Evolutionary conservation across 2,113 vertebrate genomes (phyloP), one percentile per base, ranked within the genome.

Genomic region (Thryonomys swinderianus): DNA sequence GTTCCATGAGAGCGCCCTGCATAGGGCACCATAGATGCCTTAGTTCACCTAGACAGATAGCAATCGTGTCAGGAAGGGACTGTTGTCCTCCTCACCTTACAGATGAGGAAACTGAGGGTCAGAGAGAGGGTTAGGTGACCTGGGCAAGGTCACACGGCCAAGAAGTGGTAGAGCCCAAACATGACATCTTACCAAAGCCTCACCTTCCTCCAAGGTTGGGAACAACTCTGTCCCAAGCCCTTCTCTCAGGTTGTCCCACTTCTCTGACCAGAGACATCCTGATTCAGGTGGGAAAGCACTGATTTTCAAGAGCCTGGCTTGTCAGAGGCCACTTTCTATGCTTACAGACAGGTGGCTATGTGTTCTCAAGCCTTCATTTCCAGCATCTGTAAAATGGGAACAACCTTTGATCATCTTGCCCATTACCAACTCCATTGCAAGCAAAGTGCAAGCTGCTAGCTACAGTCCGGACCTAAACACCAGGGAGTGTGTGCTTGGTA

Each of bases 61-160:
- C 55, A 40, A 0, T 73, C 30, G 57, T 57, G 0, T 27, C 23
- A 79, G 51, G 14, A 79, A 84, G 37, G 51, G 69, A 13, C 18
- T 37, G 5, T 51, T 64, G 23, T 30, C 32, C 34, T 25, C 20
- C 57, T 73, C 55, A 2, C 62, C 55, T 73, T 85, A 69, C 25
- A 69, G 89, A 66, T 66, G 51, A 48, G n/a, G 32, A 85, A 88
- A 80, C 64, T 13, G 45, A 92, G 88, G 71, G 82, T 84, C 16
- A 5, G 37, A 61, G 61, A 85, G 55, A 51, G 37, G 25, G 21
- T 11, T 37, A 4, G 73, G 3, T 20, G 48, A 69, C 32, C 12
- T 7, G 2, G 27, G 27, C 0, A 4, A 78, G 71, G 40, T 76
- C 78, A 59, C 34, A 80, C 0, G 32, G 74, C 14, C 14, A 16